Evolutionary conservation across 2,888 invertebrate genomes (phyloP).

Genomic region (Petrolisthes cinctipes): DNA sequence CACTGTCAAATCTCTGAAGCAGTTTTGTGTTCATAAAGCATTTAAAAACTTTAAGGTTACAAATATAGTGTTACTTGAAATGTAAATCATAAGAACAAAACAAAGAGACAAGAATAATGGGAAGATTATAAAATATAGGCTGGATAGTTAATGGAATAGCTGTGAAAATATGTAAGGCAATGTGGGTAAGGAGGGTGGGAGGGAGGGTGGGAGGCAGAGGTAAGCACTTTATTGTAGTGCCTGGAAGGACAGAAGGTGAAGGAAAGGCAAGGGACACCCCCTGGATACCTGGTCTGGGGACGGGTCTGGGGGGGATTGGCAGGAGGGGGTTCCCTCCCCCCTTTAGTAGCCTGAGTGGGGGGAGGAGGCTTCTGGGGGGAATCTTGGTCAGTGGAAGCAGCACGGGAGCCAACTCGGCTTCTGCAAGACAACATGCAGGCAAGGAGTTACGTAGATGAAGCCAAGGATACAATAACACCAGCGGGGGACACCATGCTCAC

Average conservation of each 20-base stretch:
- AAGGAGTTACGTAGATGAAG: constrained; percentile 19
- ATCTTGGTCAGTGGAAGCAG: constrained; percentile 64
- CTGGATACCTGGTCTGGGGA: constrained; percentile 59
- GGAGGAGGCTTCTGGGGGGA: constrained; percentile 59
- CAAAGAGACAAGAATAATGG: constrained; percentile 3
- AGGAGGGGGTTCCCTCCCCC: constrained; percentile 55
- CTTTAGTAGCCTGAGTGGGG: constrained; percentile 60
- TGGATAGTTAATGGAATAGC: neutral
- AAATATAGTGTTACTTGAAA: neutral
- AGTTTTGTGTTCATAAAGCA: neutral
- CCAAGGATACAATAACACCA: constrained; percentile 28
- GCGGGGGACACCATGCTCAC: constrained; percentile 48
- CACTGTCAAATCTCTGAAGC: too few relatives aligned
- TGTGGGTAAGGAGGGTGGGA: neutral
- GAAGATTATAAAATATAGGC: neutral
- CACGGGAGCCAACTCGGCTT: constrained; percentile 64
- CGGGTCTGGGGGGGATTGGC: constrained; percentile 60
- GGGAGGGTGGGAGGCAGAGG: constrained; percentile 1
- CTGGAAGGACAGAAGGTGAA: constrained; percentile 35
- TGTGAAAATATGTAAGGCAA: neutral
- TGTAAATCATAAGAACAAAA: neutral
- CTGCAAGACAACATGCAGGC: constrained; percentile 58
- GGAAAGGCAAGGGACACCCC: constrained; percentile 45
- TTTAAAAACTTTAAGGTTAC: neutral
- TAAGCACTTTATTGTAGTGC: neutral